Percentiles rank a stretch among this genome's conserved stretches.
Evolutionary conservation across 2,888 invertebrate genomes (phyloP).

Genomic region (Adelphocoris suturalis): DNA sequence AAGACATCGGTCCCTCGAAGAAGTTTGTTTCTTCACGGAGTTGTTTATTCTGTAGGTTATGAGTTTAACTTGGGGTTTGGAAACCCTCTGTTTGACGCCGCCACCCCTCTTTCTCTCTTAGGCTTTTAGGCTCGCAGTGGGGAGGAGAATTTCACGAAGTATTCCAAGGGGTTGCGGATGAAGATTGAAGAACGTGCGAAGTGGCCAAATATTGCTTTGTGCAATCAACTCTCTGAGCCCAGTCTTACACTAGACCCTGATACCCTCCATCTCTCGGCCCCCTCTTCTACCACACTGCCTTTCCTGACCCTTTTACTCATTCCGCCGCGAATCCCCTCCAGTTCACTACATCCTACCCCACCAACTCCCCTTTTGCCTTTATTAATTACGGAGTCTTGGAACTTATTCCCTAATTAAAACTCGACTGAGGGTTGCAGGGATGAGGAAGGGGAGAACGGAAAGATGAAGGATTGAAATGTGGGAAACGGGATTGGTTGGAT

Average conservation of each 20-base stretch:
- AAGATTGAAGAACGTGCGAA: conserved; percentile 64
- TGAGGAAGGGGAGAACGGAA: not conserved
- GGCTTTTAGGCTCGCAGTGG: not conserved
- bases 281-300: not conserved
- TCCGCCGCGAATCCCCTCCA: not conserved
- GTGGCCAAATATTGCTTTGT: conserved; percentile 56
- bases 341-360: not conserved
- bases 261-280: not conserved
- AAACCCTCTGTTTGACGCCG: conserved; percentile 14
- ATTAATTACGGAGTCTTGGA: conserved; percentile 54
- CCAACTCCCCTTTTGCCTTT: conserved; percentile 39
- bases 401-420: conserved; percentile 63
- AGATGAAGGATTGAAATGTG: not conserved
- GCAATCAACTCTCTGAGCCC: conserved; percentile 45
- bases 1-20: conserved; percentile 7
- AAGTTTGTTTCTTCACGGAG: conserved; percentile 3
- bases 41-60: conserved; percentile 27
- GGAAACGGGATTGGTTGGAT: not conserved
- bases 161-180: conserved; percentile 34
- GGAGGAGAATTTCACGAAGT: conserved; percentile 20
- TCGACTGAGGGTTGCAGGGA: not conserved
- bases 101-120: not conserved
- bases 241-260: not conserved
- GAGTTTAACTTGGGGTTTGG: conserved; percentile 8
- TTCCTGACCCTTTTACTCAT: conserved; percentile 41